Base-by-base conservation (phyloP, 2,113 vertebrate genomes). In the Leptobrachium ailaonicum region DNA sequence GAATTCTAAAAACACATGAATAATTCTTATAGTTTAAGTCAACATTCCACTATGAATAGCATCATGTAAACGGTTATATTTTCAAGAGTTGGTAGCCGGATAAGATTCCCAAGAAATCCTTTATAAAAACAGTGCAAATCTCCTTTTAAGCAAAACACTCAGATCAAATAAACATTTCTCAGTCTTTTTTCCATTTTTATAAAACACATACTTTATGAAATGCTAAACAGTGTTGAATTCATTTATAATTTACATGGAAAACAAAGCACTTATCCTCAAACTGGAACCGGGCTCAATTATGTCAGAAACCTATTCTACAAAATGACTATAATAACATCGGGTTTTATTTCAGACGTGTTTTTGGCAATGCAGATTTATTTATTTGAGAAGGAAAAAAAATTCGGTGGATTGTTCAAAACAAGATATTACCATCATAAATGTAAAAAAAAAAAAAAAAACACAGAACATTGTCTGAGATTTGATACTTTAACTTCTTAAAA, bases 251-350 rank as follows among this genome's bases (percentile, higher is more conserved):
- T 77, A 77, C 44, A 56, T 70, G 47, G 13, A 77, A 70, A 77
- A 7, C 44, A 77, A 77, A 2, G 1, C 63, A 66, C 66, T 53
- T 42, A 53, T 67, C 32, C 41, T 6, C 45, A 70, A 8, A 40
- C 60, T 13, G 66, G 5, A 77, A 47, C 6, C n/a, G 41, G 56
- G 66, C 42, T 42, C 12, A 40, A 76, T 32, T 40, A 66, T 56
- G 50, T 42, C 47, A 44, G 66, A 41, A 67, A 69, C 41, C 12
- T 12, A 43, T 76, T 66, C 40, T 66, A 69, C 41, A 32, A 69
- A 77, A 77, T 40, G 42, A 77, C 66, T 70, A 70, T 70, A 70
- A 70, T 77, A 70, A 70, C 66, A 56, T 69, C 14, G 3, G 54
- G 11, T 77, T 77, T 62, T 70, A 62, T 70, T 77, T 70, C 13